Base-by-base conservation (phyloP, 2,888 invertebrate species). In the Cylloceria caligata region DNA sequence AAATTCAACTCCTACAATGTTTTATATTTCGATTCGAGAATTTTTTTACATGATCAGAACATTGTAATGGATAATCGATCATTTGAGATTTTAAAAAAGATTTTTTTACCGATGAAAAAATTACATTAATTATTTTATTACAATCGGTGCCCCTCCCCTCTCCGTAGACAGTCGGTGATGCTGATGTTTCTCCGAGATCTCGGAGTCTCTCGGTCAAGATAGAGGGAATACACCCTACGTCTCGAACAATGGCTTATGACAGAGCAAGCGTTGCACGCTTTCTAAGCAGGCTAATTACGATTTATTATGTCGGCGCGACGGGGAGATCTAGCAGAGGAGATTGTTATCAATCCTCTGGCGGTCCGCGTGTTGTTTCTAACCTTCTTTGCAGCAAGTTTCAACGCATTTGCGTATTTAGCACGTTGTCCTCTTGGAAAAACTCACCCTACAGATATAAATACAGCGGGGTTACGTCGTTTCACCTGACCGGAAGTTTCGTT, bases 221-320 rank as follows among this genome's bases (percentile, higher is more conserved):
- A 52, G 57, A 49, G 65, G 36, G 9, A 21, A 74, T 64, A 42
- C 9, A 16, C 5, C 16, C 19, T 19, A 45, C n/a, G 45, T 65
- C 55, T 55, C 47, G 68, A 76, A 84, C 85, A 85, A 84, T 84
- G 77, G 80, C 79, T 80, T 80, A 82, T 82, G 85, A 84, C 81
- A 80, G 74, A 79, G 67, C 73, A 45, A 36, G 47, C 79, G 74
- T 52, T 82, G 79, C 81, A 84, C 86, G 86, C 86, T 86, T 86
- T 86, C 86, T 86, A 86, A 81, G 71, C 83, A 81, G 78, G 49
- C 78, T 86, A 84, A 86, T 86, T 86, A 77, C 83, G 75, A 86
- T 86, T 84, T 81, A 84, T 86, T 78, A 83, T 74, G 80, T 77
- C 72, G 77, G 79, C 73, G 75, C 69, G 76, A 68, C 80, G 71